Evolutionary conservation across 2,888 invertebrate genomes (phyloP).

Genomic region (Stenurella melanura): DNA sequence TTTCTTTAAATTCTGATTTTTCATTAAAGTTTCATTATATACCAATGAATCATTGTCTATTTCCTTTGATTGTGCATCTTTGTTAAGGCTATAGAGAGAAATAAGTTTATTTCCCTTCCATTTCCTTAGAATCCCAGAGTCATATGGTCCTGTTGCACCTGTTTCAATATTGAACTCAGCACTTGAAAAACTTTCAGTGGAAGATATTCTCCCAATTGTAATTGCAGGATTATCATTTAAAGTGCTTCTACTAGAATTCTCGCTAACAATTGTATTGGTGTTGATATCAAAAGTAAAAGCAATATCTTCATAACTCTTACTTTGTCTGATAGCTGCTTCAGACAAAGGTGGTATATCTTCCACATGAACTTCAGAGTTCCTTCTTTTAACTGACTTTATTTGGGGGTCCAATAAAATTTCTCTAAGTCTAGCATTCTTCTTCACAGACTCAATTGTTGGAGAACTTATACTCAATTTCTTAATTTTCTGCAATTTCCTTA

Average conservation of each 20-base stretch:
- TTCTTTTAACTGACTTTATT: slow-evolving; percentile 40
- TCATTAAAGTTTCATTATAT: slow-evolving; percentile 54
- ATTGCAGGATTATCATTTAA: not conserved
- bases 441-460: slow-evolving; percentile 64
- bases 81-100: not conserved
- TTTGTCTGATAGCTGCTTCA: slow-evolving; percentile 38
- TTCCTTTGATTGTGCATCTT: not conserved
- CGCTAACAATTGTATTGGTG: not conserved
- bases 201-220: slow-evolving; percentile 31
- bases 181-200: slow-evolving; percentile 50
- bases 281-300: slow-evolving; percentile 53
- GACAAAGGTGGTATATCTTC: not conserved
- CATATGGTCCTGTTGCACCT: slow-evolving; percentile 45
- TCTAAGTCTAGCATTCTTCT: slow-evolving; percentile 59
- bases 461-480: slow-evolving; percentile 62
- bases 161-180: slow-evolving; percentile 58
- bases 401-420: slow-evolving; percentile 56
- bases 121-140: slow-evolving; percentile 20
- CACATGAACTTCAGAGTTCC: slow-evolving; percentile 39
- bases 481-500: slow-evolving; percentile 57
- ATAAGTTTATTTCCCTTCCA: not conserved
- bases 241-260: not conserved
- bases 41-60: slow-evolving; percentile 47
- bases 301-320: slow-evolving; percentile 62
- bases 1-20: slow-evolving; percentile 35